These are phyloP conservation scores for Chiloscyllium punctatum DNA, from an alignment of 2,797 vertebrate species.

Conservation along the genomic window DNA sequence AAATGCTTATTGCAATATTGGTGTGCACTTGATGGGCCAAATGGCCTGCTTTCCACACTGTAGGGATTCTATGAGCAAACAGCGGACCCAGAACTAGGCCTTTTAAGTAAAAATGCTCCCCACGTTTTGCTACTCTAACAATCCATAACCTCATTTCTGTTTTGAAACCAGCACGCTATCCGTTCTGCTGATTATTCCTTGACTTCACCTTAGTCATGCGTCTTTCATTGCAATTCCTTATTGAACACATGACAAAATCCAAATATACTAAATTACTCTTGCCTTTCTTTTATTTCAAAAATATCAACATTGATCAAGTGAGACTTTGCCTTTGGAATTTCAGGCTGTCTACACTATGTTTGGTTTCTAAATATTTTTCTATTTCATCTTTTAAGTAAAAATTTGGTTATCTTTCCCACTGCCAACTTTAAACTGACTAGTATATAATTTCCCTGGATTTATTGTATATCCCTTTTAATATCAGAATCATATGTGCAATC, in stretches of 20 bases:
- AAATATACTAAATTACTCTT: neutral
- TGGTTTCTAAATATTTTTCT: neutral
- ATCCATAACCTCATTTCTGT: neutral
- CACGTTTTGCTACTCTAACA: neutral
- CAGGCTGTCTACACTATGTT: neutral
- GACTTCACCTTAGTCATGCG: neutral
- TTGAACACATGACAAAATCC: neutral
- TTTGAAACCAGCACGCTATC: neutral
- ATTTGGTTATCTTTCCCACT: neutral
- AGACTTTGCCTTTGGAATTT: neutral
- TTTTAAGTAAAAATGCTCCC: neutral
- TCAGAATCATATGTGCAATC: neutral
- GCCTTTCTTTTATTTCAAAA: neutral
- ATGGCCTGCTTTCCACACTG: no score
- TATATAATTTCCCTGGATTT: neutral
- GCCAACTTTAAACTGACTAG: neutral
- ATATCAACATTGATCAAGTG: neutral
- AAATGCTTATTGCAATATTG: no score
- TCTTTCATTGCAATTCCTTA: neutral
- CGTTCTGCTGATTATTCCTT: neutral
- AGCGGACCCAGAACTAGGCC: neutral
- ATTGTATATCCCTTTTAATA: neutral
- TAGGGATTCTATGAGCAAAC: neutral
- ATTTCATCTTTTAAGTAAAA: neutral
- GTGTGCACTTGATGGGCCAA: no score